Percentiles rank a stretch among this genome's conserved stretches.
Evolutionary conservation across 2,888 invertebrate genomes (phyloP).

Genomic region (Listrodromus nycthemerus): DNA sequence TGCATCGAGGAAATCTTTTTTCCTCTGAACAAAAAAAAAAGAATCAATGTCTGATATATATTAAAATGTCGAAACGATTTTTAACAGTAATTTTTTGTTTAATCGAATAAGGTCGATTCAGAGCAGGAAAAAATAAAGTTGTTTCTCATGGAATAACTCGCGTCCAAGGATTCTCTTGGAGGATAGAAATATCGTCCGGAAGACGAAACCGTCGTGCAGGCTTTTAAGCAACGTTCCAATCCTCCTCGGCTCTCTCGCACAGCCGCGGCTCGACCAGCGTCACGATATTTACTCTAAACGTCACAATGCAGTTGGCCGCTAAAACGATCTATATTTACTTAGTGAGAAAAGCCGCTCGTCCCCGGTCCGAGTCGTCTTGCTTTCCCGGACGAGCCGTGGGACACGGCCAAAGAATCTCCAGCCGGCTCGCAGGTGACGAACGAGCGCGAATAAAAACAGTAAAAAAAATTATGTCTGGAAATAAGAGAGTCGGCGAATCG

Average conservation of each 20-base stretch:
- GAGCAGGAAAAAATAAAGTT: not conserved
- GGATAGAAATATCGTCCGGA: constrained; percentile 1
- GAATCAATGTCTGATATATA: too few relatives aligned
- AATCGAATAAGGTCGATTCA: not conserved
- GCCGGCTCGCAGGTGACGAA: constrained; percentile 24
- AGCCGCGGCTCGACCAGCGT: constrained; percentile 34
- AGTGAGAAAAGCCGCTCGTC: constrained; percentile 23
- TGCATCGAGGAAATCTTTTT: too few relatives aligned
- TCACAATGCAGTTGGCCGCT: constrained; percentile 57
- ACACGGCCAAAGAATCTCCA: constrained; percentile 19
- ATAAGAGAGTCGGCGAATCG: constrained; percentile 11
- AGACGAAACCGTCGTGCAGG: constrained; percentile 31
- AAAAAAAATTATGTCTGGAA: constrained; percentile 16
- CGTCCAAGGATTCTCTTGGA: not conserved
- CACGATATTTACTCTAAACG: constrained; percentile 61
- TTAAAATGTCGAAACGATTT: too few relatives aligned
- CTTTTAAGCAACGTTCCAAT: not conserved
- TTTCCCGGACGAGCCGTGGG: constrained; percentile 6
- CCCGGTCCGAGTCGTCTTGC: constrained; percentile 5
- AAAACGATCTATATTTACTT: constrained; percentile 56
- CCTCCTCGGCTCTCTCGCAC: constrained; percentile 3
- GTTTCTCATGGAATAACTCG: not conserved
- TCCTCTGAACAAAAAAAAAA: too few relatives aligned
- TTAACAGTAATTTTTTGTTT: too few relatives aligned
- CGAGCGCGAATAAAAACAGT: constrained; percentile 1